These are phyloP conservation scores for Eulacestoma nigropectus DNA, from an alignment of 2,113 vertebrate species.

Conservation along the genomic window DNA sequence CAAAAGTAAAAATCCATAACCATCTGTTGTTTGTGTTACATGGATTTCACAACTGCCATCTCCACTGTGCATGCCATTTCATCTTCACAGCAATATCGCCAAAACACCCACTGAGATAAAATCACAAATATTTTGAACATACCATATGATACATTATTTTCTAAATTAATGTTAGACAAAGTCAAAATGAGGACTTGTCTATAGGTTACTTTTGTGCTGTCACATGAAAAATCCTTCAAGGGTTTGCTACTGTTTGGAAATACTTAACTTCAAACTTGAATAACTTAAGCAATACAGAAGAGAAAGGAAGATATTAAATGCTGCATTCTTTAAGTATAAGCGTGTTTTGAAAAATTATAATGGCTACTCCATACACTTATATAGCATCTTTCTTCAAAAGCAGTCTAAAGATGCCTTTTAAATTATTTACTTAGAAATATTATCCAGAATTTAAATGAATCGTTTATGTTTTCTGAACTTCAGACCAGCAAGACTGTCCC, in stretches of 20 bases:
- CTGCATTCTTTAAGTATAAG: not conserved
- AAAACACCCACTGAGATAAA: slow-evolving; percentile 32
- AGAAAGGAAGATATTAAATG: not conserved
- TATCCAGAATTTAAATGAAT: not conserved
- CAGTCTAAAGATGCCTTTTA: not conserved
- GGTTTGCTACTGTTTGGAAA: not conserved
- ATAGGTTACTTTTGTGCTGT: not conserved
- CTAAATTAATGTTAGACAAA: slow-evolving; percentile 4
- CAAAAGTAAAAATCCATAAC: slow-evolving; percentile 45
- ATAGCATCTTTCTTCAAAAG: not conserved
- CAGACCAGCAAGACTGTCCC: not conserved
- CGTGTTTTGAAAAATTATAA: not conserved
- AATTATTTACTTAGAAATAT: not conserved
- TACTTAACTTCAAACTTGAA: not conserved
- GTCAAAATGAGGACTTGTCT: not conserved
- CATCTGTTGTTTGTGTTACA: slow-evolving; percentile 54
- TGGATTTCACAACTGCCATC: slow-evolving; percentile 48
- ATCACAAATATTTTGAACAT: slow-evolving; percentile 46
- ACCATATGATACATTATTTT: not conserved
- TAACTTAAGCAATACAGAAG: not conserved
- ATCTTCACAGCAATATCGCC: slow-evolving; percentile 29
- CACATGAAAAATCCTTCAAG: not conserved
- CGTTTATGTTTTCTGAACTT: not conserved
- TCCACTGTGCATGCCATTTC: slow-evolving; percentile 15
- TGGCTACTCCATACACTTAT: not conserved